A percentile compares a stretch with the other conserved stretches of the same genome.
Evolutionary conservation across 2,797 vertebrate genomes (phyloP).

Genomic region (Acanthurus leucopareius): DNA sequence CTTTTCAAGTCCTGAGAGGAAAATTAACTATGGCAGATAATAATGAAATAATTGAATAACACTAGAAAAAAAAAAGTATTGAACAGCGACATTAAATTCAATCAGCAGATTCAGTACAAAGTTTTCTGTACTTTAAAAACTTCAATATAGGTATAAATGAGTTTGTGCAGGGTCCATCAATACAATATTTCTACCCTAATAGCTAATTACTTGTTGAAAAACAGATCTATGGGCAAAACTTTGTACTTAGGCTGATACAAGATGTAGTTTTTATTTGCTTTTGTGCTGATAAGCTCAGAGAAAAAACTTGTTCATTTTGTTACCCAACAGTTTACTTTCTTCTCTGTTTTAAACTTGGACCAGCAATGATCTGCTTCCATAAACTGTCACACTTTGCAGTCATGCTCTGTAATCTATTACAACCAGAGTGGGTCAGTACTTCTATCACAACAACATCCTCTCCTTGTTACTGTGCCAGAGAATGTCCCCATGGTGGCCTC

Average conservation of each 20-base stretch:
- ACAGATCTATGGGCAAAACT: background rate
- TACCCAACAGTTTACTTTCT: background rate
- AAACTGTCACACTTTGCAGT: background rate
- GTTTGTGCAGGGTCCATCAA: background rate
- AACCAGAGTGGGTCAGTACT: conserved; percentile 29
- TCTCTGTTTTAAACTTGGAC: background rate
- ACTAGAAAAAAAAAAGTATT: conserved; percentile 2
- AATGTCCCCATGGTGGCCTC: background rate
- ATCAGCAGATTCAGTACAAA: background rate
- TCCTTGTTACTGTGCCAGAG: conserved; percentile 41
- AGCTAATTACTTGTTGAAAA: background rate
- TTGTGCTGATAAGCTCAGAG: background rate
- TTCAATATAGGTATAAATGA: background rate
- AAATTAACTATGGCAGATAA: background rate
- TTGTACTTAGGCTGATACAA: background rate
- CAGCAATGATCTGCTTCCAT: background rate
- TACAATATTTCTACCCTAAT: conserved; percentile 1
- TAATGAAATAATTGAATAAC: background rate
- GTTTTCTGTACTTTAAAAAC: background rate
- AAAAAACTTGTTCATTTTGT: background rate
- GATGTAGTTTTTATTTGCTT: background rate
- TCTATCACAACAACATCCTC: conserved; percentile 50
- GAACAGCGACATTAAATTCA: background rate
- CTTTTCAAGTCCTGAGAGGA: conserved; percentile 12
- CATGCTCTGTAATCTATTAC: background rate